Percentiles rank a stretch among this genome's conserved stretches.
phyloP scores from a whole-genome alignment of 2,888 invertebrate genomes.

The Trilocha varians region DNA sequence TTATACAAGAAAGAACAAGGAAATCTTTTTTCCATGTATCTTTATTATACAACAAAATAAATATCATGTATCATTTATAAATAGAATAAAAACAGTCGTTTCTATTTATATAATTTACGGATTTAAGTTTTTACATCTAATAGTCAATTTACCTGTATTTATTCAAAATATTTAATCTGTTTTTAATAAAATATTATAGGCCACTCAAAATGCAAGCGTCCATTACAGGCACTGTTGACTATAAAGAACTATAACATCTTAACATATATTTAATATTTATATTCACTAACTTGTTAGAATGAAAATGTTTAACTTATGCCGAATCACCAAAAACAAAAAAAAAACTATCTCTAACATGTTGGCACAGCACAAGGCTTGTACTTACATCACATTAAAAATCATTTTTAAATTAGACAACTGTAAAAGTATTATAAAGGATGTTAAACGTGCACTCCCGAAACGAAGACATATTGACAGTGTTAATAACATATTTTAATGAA shows the following conservation, averaged over 20 bases:
- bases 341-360: constrained; percentile 10
- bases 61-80: no score
- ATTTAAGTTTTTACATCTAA: constrained; percentile 1
- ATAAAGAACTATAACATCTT: constrained; percentile 25
- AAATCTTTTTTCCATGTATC: no score
- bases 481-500: no score
- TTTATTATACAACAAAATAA: no score
- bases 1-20: no score
- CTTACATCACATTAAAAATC: background rate
- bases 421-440: background rate
- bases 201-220: constrained; percentile 21
- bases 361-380: constrained; percentile 14
- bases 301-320: constrained; percentile 40
- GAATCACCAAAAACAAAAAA: constrained; percentile 43
- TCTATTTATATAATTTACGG: no score
- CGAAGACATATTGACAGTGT: background rate
- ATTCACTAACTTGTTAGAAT: constrained; percentile 9
- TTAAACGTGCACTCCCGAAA: background rate
- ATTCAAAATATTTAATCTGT: background rate
- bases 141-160: constrained; percentile 6
- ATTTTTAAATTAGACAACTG: background rate
- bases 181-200: constrained; percentile 2
- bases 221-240: constrained; percentile 40
- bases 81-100: no score
- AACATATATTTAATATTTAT: constrained; percentile 19